These are phyloP conservation scores for Drosophila dives DNA, from an alignment of 2,888 invertebrate genomes.

Conservation along the genomic window DNA sequence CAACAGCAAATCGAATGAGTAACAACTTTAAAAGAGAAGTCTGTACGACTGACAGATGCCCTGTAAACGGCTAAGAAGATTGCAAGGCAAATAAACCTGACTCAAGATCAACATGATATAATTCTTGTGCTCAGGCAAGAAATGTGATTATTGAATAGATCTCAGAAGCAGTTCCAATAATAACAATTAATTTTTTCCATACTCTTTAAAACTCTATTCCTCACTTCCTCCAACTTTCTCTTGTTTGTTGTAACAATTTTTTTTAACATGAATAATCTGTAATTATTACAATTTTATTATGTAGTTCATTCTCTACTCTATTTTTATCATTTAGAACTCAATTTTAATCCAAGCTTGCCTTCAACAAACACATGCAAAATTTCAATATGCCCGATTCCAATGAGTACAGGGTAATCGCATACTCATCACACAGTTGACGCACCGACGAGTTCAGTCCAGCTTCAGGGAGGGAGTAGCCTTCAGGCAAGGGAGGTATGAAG, in stretches of 20 bases:
- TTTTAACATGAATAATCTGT: neutral
- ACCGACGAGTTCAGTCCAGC: constrained; percentile 18
- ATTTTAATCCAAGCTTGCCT: neutral
- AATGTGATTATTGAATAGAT: neutral
- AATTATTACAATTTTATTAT: neutral
- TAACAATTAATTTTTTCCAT: neutral
- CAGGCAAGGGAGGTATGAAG: neutral
- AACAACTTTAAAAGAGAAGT: neutral
- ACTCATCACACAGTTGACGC: constrained; percentile 37
- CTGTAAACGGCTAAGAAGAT: neutral
- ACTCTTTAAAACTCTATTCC: no score
- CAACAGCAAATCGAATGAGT: constrained; percentile 26
- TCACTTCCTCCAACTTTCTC: no score
- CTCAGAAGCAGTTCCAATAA: neutral
- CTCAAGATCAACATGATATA: neutral
- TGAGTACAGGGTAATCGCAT: neutral
- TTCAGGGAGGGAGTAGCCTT: neutral
- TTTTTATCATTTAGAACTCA: no score
- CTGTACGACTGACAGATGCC: neutral
- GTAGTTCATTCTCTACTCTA: neutral
- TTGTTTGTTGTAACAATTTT: no score
- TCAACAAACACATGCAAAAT: no score
- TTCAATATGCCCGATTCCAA: neutral
- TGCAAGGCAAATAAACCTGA: neutral
- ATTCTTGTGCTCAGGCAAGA: neutral